Conservation (phyloP, 1,140 invertebrate species). For the Ruditapes philippinarum region DNA sequence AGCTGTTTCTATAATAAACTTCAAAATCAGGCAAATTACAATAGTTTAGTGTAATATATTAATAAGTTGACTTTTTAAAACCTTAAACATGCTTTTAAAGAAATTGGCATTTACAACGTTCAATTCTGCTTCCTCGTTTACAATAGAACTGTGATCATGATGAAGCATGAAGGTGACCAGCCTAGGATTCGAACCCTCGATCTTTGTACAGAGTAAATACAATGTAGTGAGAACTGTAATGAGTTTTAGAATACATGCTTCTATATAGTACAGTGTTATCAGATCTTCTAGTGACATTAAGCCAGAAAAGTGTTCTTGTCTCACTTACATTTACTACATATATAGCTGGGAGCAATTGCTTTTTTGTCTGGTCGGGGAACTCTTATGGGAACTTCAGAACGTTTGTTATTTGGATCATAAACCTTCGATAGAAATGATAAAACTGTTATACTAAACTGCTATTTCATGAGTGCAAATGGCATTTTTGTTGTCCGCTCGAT, state of each 20-base stretch:
- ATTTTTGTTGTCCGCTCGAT: not conserved
- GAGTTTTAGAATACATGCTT: no score
- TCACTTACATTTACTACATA: constrained; percentile 56
- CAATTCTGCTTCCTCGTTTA: no score
- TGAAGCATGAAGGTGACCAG: no score
- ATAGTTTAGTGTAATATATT: no score
- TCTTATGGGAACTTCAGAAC: constrained; percentile 73
- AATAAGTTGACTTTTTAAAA: no score
- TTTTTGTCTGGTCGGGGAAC: constrained; percentile 56
- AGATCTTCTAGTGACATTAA: constrained; percentile 51
- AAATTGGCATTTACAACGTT: no score
- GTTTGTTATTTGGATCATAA: constrained; percentile 62
- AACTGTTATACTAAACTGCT: not conserved
- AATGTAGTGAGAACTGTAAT: no score
- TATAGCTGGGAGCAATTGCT: constrained; percentile 52
- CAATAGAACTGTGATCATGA: no score
- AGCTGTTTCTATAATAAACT: not conserved
- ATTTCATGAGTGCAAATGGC: not conserved
- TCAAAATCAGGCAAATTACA: constrained; percentile 28
- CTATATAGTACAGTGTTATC: not conserved
- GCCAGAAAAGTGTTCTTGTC: constrained; percentile 65
- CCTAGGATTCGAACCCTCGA: no score
- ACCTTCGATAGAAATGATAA: constrained; percentile 60
- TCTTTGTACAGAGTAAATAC: no score
- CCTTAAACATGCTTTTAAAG: no score